Base-by-base conservation (phyloP, 2,888 invertebrate genomes). In the Chrysolina oricalcia region DNA sequence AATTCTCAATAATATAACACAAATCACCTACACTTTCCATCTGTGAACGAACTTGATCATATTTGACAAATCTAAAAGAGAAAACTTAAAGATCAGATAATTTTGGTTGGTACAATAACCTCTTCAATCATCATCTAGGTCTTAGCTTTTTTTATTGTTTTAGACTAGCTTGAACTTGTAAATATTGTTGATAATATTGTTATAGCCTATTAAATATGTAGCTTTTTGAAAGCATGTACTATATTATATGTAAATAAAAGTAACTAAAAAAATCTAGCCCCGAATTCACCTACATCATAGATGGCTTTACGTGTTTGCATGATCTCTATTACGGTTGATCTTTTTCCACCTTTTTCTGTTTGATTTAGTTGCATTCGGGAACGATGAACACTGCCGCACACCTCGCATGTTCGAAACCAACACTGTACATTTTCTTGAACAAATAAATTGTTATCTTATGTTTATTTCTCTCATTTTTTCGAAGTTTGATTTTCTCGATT, bases 401-500 rank as follows among this genome's bases (percentile, higher is more conserved):
- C 85, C 84, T 84, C 84, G 85, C 85, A 86, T 84, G 83, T 82
- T 73, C 70, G 62, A 76, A 71, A 68, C 48, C 46, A 70, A 70
- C 83, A 83, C 84, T 81, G 80, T 81, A 80, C 78, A 78, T 78
- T 76, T 80, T 82, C 78, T 74, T 74, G 71, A 71, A 59, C 59
- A 59, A 56, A 85, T 85, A 85, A 87, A 87, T 84, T 85, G 85
- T 86, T 87, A 87, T 87, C 86, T 87, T 86, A 85, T 85, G 84
- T 85, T 65, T 82, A 83, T 64, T 53, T 68, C 27, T 53, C 19
- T 68, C 40, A 68, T 68, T 68, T 68, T 27, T 19, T 11, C 48
- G 27, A 35, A 53, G n/a, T 15, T 46, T 46, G 6, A 35, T 35
- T 35, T 35, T 35, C 8, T 8, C 4, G 8, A 6, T 35, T 8